These are phyloP conservation scores for Corythoichthys haematopterus DNA, from an alignment of 2,113 vertebrate species.

Conservation along the genomic window DNA sequence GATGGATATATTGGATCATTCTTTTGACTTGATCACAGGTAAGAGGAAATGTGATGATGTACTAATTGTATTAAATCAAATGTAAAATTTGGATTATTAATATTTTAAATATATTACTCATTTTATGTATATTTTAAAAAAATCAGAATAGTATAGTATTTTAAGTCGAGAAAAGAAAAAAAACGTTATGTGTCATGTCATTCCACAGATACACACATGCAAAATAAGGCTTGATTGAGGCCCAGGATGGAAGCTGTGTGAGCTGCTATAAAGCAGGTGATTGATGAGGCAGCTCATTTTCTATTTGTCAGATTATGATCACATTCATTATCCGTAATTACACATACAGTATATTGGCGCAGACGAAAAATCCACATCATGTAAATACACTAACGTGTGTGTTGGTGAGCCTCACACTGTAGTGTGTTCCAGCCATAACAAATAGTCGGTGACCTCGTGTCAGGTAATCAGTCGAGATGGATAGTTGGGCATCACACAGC, in stretches of 20 bases:
- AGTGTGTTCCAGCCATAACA: not conserved
- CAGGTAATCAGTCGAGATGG: not conserved
- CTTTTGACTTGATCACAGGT: no score
- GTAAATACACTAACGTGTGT: not conserved
- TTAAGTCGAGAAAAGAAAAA: not conserved
- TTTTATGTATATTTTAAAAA: no score
- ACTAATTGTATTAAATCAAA: no score
- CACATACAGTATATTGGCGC: conserved; percentile 4
- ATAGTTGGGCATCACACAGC: not conserved
- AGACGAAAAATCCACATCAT: not conserved
- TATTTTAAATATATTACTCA: no score
- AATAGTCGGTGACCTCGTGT: not conserved
- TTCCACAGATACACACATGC: not conserved
- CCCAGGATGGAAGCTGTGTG: not conserved
- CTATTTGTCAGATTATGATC: conserved; percentile 21
- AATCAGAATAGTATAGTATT: not conserved
- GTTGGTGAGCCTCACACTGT: not conserved
- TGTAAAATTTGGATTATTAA: no score
- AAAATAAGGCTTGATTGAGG: not conserved
- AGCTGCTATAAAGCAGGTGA: conserved; percentile 12
- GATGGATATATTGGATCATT: no score
- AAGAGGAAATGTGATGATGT: no score
- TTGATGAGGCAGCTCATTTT: conserved; percentile 41
- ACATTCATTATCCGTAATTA: conserved; percentile 19
- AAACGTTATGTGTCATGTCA: not conserved